phyloP scores from a whole-genome alignment of 35 echinoderm and acorn worm genomes.

The Anneissia japonica region DNA sequence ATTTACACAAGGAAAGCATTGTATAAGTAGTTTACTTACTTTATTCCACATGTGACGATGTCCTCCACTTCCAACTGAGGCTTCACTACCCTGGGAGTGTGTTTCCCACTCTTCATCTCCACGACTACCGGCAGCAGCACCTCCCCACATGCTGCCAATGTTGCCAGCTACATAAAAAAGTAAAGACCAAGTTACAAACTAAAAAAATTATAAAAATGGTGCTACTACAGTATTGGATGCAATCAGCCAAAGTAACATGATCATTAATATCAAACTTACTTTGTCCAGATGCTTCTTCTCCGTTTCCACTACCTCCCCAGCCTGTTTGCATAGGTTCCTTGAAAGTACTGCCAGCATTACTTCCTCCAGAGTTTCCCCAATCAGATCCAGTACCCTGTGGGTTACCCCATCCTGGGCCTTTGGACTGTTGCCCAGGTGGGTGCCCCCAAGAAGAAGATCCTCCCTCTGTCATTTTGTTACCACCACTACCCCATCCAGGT shows the following conservation, averaged over 20 bases:
- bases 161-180: neutral
- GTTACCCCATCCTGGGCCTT: slow-evolving; percentile 51
- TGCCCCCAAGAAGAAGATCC: slow-evolving; percentile 12
- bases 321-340: slow-evolving; percentile 98
- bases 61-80: slow-evolving; percentile 51
- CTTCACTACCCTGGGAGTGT: slow-evolving; percentile 79
- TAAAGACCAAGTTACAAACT: neutral
- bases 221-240: neutral
- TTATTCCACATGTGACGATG: slow-evolving; percentile 9
- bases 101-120: slow-evolving; percentile 97
- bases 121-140: slow-evolving; percentile 34
- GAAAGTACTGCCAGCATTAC: slow-evolving; percentile 77
- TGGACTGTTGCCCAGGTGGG: slow-evolving; percentile 17
- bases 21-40: slow-evolving; percentile 41
- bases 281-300: neutral
- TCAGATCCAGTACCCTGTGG: slow-evolving; percentile 31
- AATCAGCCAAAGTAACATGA: neutral
- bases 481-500: slow-evolving; percentile 48
- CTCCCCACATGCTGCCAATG: neutral
- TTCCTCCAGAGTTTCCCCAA: slow-evolving; percentile 58
- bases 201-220: neutral
- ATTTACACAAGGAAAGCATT: no score
- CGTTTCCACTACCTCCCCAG: slow-evolving; percentile 42
- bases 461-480: slow-evolving; percentile 8
- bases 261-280: neutral